phyloP scores from a whole-genome alignment of 2,113 vertebrate genomes.

The Enhydra lutris region DNA sequence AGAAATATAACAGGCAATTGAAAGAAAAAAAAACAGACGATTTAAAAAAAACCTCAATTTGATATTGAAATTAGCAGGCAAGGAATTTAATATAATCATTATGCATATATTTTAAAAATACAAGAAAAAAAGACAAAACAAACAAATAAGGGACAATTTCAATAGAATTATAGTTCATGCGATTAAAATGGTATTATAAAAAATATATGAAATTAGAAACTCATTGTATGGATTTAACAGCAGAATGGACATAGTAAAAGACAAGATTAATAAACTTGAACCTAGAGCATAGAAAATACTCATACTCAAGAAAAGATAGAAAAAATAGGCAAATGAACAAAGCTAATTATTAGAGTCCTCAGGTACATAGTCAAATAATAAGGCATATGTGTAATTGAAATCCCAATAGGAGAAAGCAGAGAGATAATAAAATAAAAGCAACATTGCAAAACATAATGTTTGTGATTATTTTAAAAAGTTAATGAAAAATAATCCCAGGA shows the following conservation, averaged over 20 bases:
- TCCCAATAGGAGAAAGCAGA: not conserved
- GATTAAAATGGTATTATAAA: not conserved
- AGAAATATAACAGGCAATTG: not conserved
- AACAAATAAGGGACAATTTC: not conserved
- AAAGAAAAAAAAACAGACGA: not conserved
- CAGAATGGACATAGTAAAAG: not conserved
- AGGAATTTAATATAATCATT: not conserved
- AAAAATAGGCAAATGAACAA: not conserved
- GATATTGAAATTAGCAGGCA: not conserved
- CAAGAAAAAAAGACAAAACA: not conserved
- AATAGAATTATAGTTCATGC: not conserved
- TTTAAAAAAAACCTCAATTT: not conserved
- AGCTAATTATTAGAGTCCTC: not conserved
- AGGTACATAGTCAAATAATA: not conserved
- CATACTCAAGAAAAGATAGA: not conserved
- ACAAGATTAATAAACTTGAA: not conserved
- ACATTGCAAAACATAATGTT: not conserved
- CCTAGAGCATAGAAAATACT: not conserved
- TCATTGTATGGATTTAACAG: not conserved
- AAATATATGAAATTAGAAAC: not conserved
- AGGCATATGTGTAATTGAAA: not conserved
- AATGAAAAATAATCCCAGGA: not conserved
- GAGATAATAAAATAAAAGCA: not conserved
- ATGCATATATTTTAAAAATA: not conserved
- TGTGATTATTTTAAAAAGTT: not conserved